phyloP scores from a whole-genome alignment of 2,888 invertebrate genomes.

The Caprella mutica region DNA sequence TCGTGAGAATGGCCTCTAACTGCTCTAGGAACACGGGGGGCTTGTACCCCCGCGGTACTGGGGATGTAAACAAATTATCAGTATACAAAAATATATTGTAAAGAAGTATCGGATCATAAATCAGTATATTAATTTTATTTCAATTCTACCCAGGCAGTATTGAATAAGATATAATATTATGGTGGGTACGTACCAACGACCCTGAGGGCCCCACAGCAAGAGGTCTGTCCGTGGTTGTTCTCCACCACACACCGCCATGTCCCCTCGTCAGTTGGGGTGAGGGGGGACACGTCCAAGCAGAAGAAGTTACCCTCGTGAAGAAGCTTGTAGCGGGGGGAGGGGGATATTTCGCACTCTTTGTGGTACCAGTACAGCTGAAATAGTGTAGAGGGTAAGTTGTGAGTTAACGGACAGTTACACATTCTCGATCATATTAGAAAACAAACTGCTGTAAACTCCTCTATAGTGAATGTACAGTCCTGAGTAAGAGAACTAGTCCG shows the following conservation, averaged over 20 bases:
- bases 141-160: no score
- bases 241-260: constrained; percentile 85
- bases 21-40: constrained; percentile 77
- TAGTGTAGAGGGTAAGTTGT: no score
- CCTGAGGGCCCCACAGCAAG: constrained; percentile 75
- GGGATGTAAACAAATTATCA: no score
- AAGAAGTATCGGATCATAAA: no score
- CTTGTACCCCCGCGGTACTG: constrained; percentile 65
- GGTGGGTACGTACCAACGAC: constrained; percentile 59
- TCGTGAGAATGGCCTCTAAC: constrained; percentile 68
- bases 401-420: no score
- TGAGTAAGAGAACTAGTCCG: no score
- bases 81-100: no score
- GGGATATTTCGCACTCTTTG: constrained; percentile 61
- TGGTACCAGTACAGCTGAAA: constrained; percentile 81
- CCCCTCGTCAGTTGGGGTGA: constrained; percentile 67
- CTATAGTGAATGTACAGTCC: no score
- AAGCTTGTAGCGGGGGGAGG: constrained; percentile 53
- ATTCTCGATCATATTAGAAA: no score
- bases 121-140: no score
- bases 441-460: no score
- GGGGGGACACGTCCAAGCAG: constrained; percentile 70
- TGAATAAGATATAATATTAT: no score
- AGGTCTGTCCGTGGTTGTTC: constrained; percentile 78
- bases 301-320: constrained; percentile 75